These are phyloP conservation scores for Mugil cephalus DNA, from an alignment of 2,113 vertebrate genomes.

Conservation along the genomic window DNA sequence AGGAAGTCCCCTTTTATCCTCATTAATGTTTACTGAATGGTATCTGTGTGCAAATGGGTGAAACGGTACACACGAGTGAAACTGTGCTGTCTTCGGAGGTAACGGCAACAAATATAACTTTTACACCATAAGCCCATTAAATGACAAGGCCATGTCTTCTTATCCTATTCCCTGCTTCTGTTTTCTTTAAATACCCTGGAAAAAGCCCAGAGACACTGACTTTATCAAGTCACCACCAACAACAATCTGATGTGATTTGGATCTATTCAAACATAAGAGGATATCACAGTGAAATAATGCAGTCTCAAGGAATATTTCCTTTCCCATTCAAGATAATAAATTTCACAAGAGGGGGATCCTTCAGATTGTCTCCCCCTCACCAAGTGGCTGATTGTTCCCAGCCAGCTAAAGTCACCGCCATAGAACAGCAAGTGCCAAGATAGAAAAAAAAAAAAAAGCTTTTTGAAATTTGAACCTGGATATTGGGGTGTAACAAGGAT, in stretches of 20 bases:
- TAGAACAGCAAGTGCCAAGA: conserved; percentile 31
- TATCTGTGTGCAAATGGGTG: conserved; percentile 1
- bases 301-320: conserved; percentile 56
- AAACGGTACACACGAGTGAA: background rate
- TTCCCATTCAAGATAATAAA: conserved; percentile 52
- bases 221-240: conserved; percentile 48
- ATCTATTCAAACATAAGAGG: conserved; percentile 35
- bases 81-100: background rate
- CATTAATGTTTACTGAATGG: conserved; percentile 21
- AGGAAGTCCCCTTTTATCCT: conserved; percentile 17
- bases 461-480: conserved; percentile 51
- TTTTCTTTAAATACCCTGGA: conserved; percentile 39
- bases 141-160: conserved; percentile 24
- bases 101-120: conserved; percentile 18
- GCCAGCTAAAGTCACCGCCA: conserved; percentile 58
- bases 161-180: conserved; percentile 7
- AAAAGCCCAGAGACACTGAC: conserved; percentile 10
- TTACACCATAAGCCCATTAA: conserved; percentile 5
- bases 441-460: conserved; percentile 14
- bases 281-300: conserved; percentile 56
- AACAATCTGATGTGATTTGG: conserved; percentile 42
- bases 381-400: conserved; percentile 50
- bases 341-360: conserved; percentile 57
- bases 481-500: conserved; percentile 54
- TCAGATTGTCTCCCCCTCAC: conserved; percentile 17